Evolutionary conservation across 2,113 vertebrate genomes (phyloP), one percentile per base, ranked within the genome.

Genomic region (Indicator maculatus): DNA sequence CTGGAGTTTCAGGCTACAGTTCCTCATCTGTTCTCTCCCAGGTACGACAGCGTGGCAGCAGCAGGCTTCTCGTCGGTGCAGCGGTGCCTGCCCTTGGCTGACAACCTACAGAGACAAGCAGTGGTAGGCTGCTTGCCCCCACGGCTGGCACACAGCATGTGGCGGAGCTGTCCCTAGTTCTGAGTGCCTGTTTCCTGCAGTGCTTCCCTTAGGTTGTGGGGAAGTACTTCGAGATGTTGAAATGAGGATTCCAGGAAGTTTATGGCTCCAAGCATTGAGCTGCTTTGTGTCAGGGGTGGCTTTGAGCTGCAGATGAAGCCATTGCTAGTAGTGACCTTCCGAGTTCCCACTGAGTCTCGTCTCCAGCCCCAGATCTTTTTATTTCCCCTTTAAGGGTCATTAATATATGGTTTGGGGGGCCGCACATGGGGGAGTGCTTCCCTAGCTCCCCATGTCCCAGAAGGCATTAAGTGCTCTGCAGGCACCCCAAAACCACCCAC

Each of bases 61-160:
- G 94, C 97, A 1, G 97, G 96, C 0, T 97, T 97, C 83, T 86
- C 95, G 0, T 85, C 98, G 6, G 83, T 85, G 3, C 97, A 98
- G 86, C 98, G 98, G 74, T 96, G 98, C 12, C 98, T 97, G 78
- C 97, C 97, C 1, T 91, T 97, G 16, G 97, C 98, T 3, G 98
- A 99, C 28, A 98, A 86, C 96, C 98, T 98, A 69, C 98, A 99
- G 89, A 98, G 98, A 93, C 98, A 99, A 81, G 98, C 90, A 3
- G 93, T 98, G 98, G 99, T 99, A 97, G 93, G 94, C 69, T n/a
- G 10, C 38, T 60, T 16, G 41, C 7, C 9, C 7, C 52, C 5
- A 1, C 2, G 11, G 36, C 27, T 2, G 17, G 13, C 8, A 3
- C 67, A 10, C 13, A 7, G 16, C 15, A 4, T 0, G 1, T 1